Base-by-base conservation (phyloP, 2,888 invertebrate genomes). In the Pogonocherus hispidulus region DNA sequence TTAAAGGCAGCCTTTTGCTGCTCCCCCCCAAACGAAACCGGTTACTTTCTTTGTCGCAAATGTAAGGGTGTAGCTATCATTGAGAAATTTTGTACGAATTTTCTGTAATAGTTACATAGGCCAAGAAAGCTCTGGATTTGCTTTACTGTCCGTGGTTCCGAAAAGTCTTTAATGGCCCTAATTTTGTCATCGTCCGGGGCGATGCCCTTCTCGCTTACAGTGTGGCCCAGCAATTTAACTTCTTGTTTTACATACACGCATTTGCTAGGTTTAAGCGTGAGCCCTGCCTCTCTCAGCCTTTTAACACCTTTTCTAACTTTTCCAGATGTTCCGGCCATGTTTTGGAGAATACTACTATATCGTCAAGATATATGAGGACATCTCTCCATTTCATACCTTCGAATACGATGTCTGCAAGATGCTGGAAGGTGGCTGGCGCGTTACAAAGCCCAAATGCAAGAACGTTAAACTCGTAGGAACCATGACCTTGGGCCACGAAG, bases 361-460 rank as follows among this genome's bases (percentile, higher is more conserved):
- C 60, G 35, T 69, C 69, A 0, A 66, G 41, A 47, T 69, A 69
- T 52, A 60, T 14, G n/a, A 57, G n/a, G 27, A 41, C n/a, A 23
- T 57, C 44, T 27, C 19, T 44, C 57, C 57, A 41, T 11, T 52
- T 63, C 54, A 63, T 18, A 1, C 67, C 70, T 32, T 55, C 46
- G 54, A 78, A 73, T n/a, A 75, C 71, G 2, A 37, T 18, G 63
- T 46, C 60, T 22, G 71, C 56, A 18, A 77, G 37, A 14, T 66
- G 63, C 66, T 75, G 73, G 46, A 76, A 77, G 1, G 74, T 72
- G 0, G 41, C 65, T 0, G 75, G 76, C 5, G 71, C 74, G 44
- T 76, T 76, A 35, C 71, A 73, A 14, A 75, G 51, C 6, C 76
- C 76, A 63, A 76, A 76, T 20, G 65, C 59, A 44, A 78, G 35